Evolutionary conservation across 2,113 vertebrate genomes (phyloP).

Genomic region (Grammomys dolichurus): DNA sequence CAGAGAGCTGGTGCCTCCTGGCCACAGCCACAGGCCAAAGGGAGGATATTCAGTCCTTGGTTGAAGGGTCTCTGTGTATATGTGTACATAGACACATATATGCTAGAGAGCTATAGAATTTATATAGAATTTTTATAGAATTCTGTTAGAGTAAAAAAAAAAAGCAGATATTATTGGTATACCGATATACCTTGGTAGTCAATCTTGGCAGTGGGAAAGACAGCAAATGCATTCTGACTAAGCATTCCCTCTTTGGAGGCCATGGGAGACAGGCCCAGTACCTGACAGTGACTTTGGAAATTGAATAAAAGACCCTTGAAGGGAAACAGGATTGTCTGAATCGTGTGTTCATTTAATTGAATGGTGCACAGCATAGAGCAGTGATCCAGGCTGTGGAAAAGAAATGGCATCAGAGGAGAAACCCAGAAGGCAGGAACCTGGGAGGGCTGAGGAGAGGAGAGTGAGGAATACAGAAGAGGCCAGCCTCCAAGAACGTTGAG

Average conservation of each 20-base stretch:
- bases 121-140: conserved; percentile 58
- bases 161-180: conserved; percentile 18
- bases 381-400: neutral
- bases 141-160: conserved; percentile 33
- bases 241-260: neutral
- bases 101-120: conserved; percentile 72
- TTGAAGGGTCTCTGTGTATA: conserved; percentile 1
- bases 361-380: fast-evolving
- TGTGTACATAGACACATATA: conserved; percentile 44
- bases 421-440: too few species aligned
- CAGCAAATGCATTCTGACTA: neutral
- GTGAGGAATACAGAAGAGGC: too few species aligned
- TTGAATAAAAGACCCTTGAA: conserved; percentile 65
- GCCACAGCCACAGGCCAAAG: neutral
- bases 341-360: neutral
- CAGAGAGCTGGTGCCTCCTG: neutral
- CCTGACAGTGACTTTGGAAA: neutral
- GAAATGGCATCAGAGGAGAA: neutral
- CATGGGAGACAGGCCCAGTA: neutral
- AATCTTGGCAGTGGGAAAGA: neutral
- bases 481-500: neutral
- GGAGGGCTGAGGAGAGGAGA: neutral
- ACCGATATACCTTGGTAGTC: neutral
- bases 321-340: neutral
- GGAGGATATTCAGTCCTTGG: neutral